phyloP scores from a whole-genome alignment of 2,797 vertebrate genomes.

The Catostomus latipinnis region DNA sequence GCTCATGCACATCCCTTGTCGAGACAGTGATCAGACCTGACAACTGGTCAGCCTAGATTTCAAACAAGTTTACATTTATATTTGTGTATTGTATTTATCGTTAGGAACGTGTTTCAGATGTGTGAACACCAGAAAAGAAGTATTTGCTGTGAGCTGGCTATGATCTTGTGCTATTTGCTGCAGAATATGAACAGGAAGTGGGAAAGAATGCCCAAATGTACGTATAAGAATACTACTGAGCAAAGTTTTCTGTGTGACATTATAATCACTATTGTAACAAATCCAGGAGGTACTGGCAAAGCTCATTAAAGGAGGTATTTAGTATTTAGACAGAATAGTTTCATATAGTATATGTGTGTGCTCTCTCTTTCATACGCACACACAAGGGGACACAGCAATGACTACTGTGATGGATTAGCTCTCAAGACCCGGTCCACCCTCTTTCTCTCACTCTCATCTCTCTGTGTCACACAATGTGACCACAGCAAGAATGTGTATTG shows the following conservation, averaged over 20 bases:
- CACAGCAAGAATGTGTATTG: conserved; percentile 40
- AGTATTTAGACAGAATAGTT: conserved; percentile 30
- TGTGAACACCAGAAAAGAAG: no score
- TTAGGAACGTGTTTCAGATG: no score
- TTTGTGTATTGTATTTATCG: no score
- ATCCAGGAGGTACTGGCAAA: conserved; percentile 28
- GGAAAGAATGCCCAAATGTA: not conserved
- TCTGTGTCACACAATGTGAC: conserved; percentile 35
- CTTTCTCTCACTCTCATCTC: conserved; percentile 27
- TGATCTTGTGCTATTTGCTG: no score
- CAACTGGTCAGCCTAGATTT: no score
- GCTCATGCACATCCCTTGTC: no score
- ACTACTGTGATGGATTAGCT: conserved; percentile 47
- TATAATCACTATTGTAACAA: conserved; percentile 10
- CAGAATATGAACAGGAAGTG: no score
- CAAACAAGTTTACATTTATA: no score
- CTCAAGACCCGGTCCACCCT: conserved; percentile 35
- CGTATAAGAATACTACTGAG: not conserved
- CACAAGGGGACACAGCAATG: conserved; percentile 37
- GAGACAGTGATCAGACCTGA: no score
- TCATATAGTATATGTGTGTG: conserved; percentile 6
- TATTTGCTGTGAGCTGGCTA: no score
- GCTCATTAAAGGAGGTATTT: conserved; percentile 39
- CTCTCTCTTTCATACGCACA: conserved; percentile 28
- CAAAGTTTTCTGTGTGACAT: conserved; percentile 15